These are phyloP conservation scores for Fringilla coelebs DNA, from an alignment of 2,797 vertebrate species.

Conservation along the genomic window DNA sequence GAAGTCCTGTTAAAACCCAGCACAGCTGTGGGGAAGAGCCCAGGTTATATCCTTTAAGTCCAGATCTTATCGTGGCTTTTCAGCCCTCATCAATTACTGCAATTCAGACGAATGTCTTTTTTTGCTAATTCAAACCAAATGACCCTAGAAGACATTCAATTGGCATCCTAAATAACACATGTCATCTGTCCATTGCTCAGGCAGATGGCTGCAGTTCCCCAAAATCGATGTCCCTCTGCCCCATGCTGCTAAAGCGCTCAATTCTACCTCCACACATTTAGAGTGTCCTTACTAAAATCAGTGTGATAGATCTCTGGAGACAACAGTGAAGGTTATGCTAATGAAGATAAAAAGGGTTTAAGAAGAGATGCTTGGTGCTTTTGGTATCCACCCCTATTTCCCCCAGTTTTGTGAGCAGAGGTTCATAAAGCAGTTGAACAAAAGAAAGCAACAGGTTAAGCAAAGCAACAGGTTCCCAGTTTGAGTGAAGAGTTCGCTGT, in stretches of 20 bases:
- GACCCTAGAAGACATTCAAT: neutral
- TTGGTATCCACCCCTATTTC: neutral
- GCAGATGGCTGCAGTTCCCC: neutral
- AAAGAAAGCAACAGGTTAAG: neutral
- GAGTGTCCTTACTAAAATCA: neutral
- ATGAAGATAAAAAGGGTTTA: neutral
- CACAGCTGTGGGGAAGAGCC: neutral
- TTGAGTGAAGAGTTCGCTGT: neutral
- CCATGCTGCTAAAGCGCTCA: neutral
- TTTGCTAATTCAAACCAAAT: slow-evolving; percentile 27
- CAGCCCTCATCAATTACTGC: neutral
- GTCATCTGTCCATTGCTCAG: neutral
- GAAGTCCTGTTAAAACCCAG: neutral
- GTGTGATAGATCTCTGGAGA: neutral
- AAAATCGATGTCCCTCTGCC: neutral
- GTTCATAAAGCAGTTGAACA: neutral
- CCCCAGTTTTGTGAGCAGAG: neutral
- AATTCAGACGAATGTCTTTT: neutral
- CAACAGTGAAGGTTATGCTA: neutral
- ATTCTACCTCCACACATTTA: neutral
- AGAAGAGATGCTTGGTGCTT: neutral
- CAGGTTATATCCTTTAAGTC: neutral
- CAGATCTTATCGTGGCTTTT: neutral
- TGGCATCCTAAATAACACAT: neutral
- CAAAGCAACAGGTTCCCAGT: neutral